phyloP scores from a whole-genome alignment of 2,797 vertebrate species.

The Basileuterus tristriatus region DNA sequence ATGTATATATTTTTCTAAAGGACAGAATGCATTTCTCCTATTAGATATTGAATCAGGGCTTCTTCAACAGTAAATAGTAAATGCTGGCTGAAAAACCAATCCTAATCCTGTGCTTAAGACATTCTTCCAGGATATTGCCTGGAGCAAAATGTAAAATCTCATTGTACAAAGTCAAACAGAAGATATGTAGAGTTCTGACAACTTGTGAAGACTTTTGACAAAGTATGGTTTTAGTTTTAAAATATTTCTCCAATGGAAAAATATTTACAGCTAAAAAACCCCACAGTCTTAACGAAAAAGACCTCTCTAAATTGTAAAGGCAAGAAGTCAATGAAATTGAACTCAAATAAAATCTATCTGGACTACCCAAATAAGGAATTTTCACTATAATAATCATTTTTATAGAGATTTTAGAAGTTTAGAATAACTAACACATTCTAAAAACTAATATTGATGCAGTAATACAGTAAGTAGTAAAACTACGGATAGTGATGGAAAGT shows the following conservation, averaged over 20 bases:
- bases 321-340: background rate
- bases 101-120: background rate
- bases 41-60: background rate
- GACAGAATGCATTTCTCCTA: background rate
- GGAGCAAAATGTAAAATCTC: background rate
- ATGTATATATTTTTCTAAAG: background rate
- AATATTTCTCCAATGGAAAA: background rate
- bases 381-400: background rate
- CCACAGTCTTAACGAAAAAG: background rate
- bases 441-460: background rate
- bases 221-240: background rate
- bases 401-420: background rate
- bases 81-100: background rate
- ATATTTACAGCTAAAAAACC: background rate
- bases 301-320: background rate
- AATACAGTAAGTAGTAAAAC: background rate
- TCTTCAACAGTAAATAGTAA: background rate
- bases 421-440: background rate
- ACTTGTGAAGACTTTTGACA: background rate
- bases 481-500: background rate
- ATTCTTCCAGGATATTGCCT: background rate
- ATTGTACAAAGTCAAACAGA: background rate
- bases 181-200: background rate
- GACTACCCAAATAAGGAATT: background rate
- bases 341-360: background rate